Evolutionary conservation across 2,113 vertebrate species (phyloP), one percentile per base, ranked within the genome.

Genomic region (Carassius auratus): DNA sequence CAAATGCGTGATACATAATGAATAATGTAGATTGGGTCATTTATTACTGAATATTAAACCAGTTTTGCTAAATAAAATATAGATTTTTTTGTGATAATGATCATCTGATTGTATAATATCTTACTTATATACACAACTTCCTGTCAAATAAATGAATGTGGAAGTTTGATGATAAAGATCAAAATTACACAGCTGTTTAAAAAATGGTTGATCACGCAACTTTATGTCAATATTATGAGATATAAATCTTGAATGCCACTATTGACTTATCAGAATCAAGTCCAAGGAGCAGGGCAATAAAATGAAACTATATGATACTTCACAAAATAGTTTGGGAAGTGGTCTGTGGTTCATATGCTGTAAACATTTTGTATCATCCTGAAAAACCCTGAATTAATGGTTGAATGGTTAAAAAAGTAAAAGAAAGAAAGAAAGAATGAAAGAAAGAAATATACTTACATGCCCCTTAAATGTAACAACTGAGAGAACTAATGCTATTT

Each of bases 1-100:
- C 50, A 8, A 1, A 2, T 3, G 50, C 14, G 13, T 3, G 50
- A 14, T 52, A 52, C 17, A 1, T 12, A 48, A 48, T 48, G 45
- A 3, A 48, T 12, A 48, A 48, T 48, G 2, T 12, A 0, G 0
- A 48, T 0, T 12, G 2, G 12, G 45, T 12, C 3, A 2, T 2
- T 48, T 3, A 36, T 36, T 36, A 19, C 33, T 69, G 30, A 69
- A 69, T 36, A 69, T 30, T 26, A 26, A 64, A 64, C 23, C 23
- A 64, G 13, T 64, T 2, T 13, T 0, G 12, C 23, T 14, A 26
- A 64, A 69, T 36, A 69, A 19, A 48, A 48, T 48, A 48, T 48
- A 3, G 45, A 48, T 48, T 48, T 68, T 8, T 68, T 17, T 36
- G 66, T 19, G 30, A 68, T 36, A 36, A 8, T 36, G 26, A 68